phyloP scores from a whole-genome alignment of 2,888 invertebrate species.

The Hyposoter dolosus region DNA sequence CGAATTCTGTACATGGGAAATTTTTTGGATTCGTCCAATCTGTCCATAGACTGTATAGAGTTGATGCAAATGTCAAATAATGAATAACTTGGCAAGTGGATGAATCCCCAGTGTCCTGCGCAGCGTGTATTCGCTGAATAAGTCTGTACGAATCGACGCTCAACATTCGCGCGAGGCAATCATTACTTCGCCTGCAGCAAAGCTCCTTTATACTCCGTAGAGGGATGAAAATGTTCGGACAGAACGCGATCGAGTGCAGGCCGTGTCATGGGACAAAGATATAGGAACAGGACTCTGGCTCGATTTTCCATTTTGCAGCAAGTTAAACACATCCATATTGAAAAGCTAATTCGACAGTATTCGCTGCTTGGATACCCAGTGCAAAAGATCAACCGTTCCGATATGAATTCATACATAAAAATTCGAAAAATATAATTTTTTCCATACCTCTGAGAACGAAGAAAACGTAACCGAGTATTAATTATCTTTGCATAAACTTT shows the following conservation, averaged over 20 bases:
- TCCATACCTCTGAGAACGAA: background rate
- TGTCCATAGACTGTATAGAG: too few relatives aligned
- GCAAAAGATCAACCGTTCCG: conserved; percentile 21
- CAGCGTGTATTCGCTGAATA: background rate
- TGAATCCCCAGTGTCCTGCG: background rate
- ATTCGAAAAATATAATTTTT: conserved; percentile 31
- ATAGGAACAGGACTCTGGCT: conserved; percentile 41
- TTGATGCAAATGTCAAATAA: background rate
- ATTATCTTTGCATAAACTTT: conserved; percentile 18
- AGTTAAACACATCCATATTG: conserved; percentile 80
- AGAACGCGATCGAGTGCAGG: conserved; percentile 17
- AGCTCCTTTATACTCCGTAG: conserved; percentile 45
- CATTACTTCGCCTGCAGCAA: conserved; percentile 69
- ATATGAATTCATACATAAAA: conserved; percentile 8
- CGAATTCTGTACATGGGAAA: too few relatives aligned
- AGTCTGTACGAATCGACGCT: background rate
- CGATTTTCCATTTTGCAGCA: conserved; percentile 77
- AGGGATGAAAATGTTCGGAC: conserved; percentile 52
- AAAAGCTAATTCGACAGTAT: conserved; percentile 71
- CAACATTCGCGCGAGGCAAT: conserved; percentile 69
- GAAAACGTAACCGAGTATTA: background rate
- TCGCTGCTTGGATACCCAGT: conserved; percentile 34
- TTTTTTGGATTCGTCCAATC: too few relatives aligned
- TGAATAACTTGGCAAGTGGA: background rate
- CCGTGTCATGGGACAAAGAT: conserved; percentile 51